phyloP scores from a whole-genome alignment of 1,140 invertebrate genomes.

The Papilio polyxenes region DNA sequence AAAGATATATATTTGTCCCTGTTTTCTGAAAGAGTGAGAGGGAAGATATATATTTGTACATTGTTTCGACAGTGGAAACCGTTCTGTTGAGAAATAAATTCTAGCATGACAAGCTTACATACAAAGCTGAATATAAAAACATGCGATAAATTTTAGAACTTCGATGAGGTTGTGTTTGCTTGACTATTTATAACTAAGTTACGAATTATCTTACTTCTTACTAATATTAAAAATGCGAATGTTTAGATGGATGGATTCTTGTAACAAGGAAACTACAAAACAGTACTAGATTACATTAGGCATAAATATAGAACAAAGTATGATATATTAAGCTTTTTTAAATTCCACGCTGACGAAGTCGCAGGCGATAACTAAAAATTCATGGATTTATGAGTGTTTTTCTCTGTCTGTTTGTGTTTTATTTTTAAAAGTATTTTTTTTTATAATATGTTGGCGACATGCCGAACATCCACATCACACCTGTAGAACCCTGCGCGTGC shows the following conservation, averaged over 20 bases:
- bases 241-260: no score
- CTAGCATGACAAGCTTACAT: background rate
- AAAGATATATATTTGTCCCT: background rate
- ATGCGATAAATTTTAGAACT: background rate
- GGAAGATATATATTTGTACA: background rate
- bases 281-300: background rate
- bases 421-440: background rate
- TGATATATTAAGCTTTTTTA: background rate
- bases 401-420: background rate
- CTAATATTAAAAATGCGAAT: no score
- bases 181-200: background rate
- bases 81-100: background rate
- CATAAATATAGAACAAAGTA: background rate
- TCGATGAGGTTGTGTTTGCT: background rate
- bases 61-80: background rate
- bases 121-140: background rate
- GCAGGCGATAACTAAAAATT: no score
- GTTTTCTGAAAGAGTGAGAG: background rate
- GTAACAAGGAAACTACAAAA: no score
- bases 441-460: constrained; percentile 12
- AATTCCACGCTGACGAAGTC: background rate
- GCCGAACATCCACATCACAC: background rate
- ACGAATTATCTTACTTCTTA: no score
- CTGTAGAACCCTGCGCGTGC: background rate
- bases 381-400: background rate